These are phyloP conservation scores for Pimephales promelas DNA, from an alignment of 2,113 vertebrate genomes.

Conservation along the genomic window DNA sequence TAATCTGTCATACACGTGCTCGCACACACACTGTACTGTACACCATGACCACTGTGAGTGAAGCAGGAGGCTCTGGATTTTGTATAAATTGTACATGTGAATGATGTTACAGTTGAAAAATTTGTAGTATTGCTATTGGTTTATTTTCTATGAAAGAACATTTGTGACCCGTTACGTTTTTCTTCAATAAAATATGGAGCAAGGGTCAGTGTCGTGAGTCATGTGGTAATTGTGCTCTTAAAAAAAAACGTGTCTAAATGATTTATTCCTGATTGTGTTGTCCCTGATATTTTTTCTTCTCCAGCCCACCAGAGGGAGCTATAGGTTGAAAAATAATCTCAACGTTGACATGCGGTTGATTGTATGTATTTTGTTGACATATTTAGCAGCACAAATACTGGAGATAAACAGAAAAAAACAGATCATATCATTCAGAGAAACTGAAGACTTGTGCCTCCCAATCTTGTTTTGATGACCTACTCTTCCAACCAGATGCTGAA, in stretches of 20 bases:
- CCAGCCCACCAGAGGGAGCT: conserved; percentile 37
- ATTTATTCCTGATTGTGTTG: not conserved
- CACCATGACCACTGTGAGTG: conserved; percentile 63
- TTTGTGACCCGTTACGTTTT: conserved; percentile 51
- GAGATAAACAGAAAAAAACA: no score
- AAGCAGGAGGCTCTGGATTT: conserved; percentile 58
- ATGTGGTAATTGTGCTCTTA: not conserved
- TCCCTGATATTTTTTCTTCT: not conserved
- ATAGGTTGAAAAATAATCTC: not conserved
- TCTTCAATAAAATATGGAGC: conserved; percentile 60
- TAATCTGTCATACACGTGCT: conserved; percentile 18
- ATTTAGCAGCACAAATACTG: not conserved
- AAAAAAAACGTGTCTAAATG: not conserved
- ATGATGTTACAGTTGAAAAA: conserved; percentile 64
- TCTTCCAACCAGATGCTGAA: not conserved
- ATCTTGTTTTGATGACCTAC: not conserved
- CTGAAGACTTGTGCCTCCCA: not conserved
- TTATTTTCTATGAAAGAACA: conserved; percentile 68
- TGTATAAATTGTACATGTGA: conserved; percentile 73
- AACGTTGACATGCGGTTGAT: not conserved
- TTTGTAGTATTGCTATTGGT: conserved; percentile 70
- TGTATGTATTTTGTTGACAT: not conserved
- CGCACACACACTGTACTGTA: conserved; percentile 39
- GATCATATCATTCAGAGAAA: not conserved
- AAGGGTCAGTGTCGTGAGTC: conserved; percentile 26